Base-by-base conservation (phyloP, 1,140 invertebrate species). In the Dendroctonus ponderosae region DNA sequence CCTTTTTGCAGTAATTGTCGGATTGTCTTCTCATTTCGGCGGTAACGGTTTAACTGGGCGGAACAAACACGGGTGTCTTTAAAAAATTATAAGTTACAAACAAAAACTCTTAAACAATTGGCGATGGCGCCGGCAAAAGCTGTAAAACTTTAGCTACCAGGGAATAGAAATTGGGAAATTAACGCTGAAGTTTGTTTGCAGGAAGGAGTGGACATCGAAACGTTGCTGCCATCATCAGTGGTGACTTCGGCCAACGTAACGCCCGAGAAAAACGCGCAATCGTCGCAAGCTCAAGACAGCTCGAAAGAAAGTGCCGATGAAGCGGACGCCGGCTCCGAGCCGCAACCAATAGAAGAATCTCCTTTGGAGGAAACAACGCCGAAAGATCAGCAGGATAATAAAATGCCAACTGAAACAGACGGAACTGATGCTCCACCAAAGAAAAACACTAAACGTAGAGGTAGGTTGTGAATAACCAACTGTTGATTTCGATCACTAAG, bases 171-270 rank as follows among this genome's bases (percentile, higher is more conserved):
- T 1, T 46, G 9, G 12, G 12, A 46, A 46, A 11, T 46, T 46
- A 11, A 1, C 9, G 12, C 9, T 14, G 44, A 12, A 12, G 1
- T 46, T 46, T 46, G 1, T 46, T 59, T 52, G 11, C 70, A 73
- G 58, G 72, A 71, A 53, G 73, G 71, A 15, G 77, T 80, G 9
- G 78, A 79, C 67, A 79, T 79, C 8, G 78, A 80, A 73, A 72
- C 77, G 6, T 66, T 80, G 50, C 60, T 79, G 15, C 77, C 79
- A 7, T 77, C 75, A 1, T 79, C 78, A 7, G 78, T 80, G 26
- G 74, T 79, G 5, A 79, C 77, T 67, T 62, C 70, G 8, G 52
- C 62, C 9, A 60, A 42, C 40, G 62, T 67, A 38, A 71, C 59
- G 40, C 59, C 70, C 9, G 67, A 71, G 38, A 64, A 71, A 59